These are phyloP conservation scores for Philaethria dido DNA, from an alignment of 2,888 invertebrate genomes.

Conservation along the genomic window DNA sequence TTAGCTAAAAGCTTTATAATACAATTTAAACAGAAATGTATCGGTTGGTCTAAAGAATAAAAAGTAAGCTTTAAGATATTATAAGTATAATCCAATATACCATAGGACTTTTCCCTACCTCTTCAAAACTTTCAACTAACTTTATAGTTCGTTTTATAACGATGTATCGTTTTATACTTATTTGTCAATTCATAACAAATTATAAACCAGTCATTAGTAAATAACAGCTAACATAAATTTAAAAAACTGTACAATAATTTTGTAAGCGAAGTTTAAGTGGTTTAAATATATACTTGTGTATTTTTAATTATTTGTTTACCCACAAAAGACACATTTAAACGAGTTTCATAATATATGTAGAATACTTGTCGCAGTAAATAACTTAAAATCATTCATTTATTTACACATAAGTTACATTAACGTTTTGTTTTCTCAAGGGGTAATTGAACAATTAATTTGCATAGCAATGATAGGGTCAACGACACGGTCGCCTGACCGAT, in stretches of 20 bases:
- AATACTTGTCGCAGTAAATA: neutral
- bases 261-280: conserved; percentile 52
- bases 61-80: too few relatives aligned
- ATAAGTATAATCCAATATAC: too few relatives aligned
- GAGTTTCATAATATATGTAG: neutral
- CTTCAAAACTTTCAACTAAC: too few relatives aligned
- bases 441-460: conserved; percentile 34
- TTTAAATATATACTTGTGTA: conserved; percentile 83
- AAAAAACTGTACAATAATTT: neutral
- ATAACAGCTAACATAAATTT: neutral
- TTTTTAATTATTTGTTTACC: conserved; percentile 3
- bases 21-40: too few relatives aligned
- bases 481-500: conserved; percentile 38
- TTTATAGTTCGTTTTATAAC: too few relatives aligned
- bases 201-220: too few relatives aligned
- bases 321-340: neutral
- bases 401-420: neutral
- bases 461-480: conserved; percentile 35
- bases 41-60: too few relatives aligned
- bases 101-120: too few relatives aligned
- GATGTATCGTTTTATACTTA: too few relatives aligned
- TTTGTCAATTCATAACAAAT: too few relatives aligned
- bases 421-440: conserved; percentile 13
- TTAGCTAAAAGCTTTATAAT: too few relatives aligned
- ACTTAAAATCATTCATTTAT: neutral